Base-by-base conservation (phyloP, 2,888 invertebrate species). In the Brachylomia viminalis region DNA sequence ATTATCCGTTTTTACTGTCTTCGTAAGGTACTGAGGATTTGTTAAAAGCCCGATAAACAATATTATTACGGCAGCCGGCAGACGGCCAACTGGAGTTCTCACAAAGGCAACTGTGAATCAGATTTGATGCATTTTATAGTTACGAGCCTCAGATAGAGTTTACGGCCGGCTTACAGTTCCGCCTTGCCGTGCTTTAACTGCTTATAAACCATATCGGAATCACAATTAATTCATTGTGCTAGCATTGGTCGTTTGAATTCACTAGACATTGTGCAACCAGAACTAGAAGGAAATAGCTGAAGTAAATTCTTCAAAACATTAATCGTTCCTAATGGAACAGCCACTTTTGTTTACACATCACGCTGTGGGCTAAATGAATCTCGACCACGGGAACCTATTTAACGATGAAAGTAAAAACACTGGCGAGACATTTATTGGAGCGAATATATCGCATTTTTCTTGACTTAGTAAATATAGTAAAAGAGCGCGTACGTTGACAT, bases 111-210 rank as follows among this genome's bases (percentile, higher is more conserved):
- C 91, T 92, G 90, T 93, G 92, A 94, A 93, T 93, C 92, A 93
- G 90, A 94, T 93, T 93, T 93, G 92, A 93, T 93, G 91, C 91
- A 89, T 94, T 95, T 94, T 93, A 95, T 95, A 92, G 93, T 92
- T 93, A 93, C 90, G 90, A 93, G 89, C 87, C 87, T 89, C 87
- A 90, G 92, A 93, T 93, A 93, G 91, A 93, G 87, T 93, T 94
- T 92, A 95, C 88, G 90, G 91, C 91, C 90, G 87, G 85, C 90
- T 90, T 90, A 90, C 89, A 91, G 90, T 90, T 90, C 90, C 91
- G 88, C 87, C 88, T 85, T 85, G 82, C 59, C 81, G 70, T 65
- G 75, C 81, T 88, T 88, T 90, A 89, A 87, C 85, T 84, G 87
- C 85, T 88, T 89, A 90, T 90, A 91, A 89, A 88, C 89, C 86